These are phyloP conservation scores for Ptychodera flava DNA, from an alignment of 35 echinoderm and acorn worm genomes.

Conservation along the genomic window DNA sequence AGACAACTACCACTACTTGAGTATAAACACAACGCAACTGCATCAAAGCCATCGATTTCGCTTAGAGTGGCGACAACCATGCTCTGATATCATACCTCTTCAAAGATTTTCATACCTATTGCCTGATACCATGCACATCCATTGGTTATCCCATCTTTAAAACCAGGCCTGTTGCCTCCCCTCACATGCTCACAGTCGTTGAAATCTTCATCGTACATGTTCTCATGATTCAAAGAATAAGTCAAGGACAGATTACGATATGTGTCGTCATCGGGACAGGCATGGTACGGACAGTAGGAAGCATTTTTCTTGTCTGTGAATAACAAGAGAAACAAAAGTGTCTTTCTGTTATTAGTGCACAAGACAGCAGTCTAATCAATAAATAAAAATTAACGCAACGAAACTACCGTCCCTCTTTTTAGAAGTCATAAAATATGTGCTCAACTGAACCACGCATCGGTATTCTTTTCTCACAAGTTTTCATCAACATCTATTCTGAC, in stretches of 20 bases:
- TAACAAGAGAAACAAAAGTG: not conserved
- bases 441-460: not conserved
- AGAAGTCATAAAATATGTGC: not conserved
- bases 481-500: too few species aligned
- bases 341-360: constrained; percentile 4
- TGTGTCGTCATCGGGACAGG: constrained; percentile 69
- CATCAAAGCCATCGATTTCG: too few species aligned
- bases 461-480: not conserved
- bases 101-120: constrained; percentile 40
- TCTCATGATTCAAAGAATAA: constrained; percentile 63
- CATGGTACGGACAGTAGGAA: constrained; percentile 6
- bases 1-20: too few species aligned
- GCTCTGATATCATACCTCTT: too few species aligned
- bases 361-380: not conserved
- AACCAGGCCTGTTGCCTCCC: constrained; percentile 16
- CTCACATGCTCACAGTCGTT: too few species aligned
- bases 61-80: too few species aligned
- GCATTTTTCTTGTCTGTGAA: constrained; percentile 18
- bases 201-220: constrained; percentile 27
- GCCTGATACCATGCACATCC: constrained; percentile 76
- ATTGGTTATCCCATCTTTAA: constrained; percentile 77
- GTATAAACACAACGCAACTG: too few species aligned
- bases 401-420: not conserved
- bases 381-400: not conserved
- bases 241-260: constrained; percentile 51